Percentiles rank a stretch among this genome's conserved stretches.
Evolutionary conservation across 1,140 invertebrate species (phyloP).

Genomic region (Rhopalosiphum padi): DNA sequence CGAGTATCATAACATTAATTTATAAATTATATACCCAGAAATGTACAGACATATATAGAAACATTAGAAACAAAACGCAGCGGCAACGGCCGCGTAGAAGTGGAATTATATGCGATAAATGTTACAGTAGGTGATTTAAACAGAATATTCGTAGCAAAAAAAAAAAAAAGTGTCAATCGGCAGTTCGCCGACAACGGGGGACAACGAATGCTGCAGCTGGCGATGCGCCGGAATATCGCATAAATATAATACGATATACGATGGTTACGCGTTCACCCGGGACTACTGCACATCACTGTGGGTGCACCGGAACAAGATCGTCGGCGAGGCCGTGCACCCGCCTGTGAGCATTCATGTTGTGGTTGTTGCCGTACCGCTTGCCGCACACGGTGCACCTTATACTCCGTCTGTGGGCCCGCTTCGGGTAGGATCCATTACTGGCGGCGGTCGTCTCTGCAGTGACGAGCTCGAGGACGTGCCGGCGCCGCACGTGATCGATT

Average conservation of each 20-base stretch:
- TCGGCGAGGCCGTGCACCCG: neutral
- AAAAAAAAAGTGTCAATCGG: too few species aligned
- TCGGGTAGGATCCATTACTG: too few species aligned
- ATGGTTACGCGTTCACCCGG: neutral
- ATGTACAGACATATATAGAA: too few species aligned
- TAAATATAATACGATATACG: neutral
- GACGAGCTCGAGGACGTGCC: neutral
- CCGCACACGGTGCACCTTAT: slow-evolving; percentile 19
- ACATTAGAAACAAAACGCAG: too few species aligned
- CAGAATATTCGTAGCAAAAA: too few species aligned
- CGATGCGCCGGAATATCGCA: neutral
- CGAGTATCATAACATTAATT: too few species aligned
- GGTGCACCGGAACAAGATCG: neutral
- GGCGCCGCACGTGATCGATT: neutral
- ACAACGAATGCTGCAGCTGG: neutral
- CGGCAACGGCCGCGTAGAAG: too few species aligned
- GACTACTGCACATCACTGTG: neutral
- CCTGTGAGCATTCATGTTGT: neutral
- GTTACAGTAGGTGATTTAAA: too few species aligned
- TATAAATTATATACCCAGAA: too few species aligned
- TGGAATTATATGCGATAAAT: too few species aligned
- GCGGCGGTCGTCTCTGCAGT: neutral
- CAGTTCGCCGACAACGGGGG: too few species aligned
- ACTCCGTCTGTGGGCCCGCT: neutral
- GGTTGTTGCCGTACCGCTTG: neutral